Percentiles rank a stretch among this genome's conserved stretches.
Evolutionary conservation across 2,113 vertebrate genomes (phyloP).

Genomic region (Procapra przewalskii): DNA sequence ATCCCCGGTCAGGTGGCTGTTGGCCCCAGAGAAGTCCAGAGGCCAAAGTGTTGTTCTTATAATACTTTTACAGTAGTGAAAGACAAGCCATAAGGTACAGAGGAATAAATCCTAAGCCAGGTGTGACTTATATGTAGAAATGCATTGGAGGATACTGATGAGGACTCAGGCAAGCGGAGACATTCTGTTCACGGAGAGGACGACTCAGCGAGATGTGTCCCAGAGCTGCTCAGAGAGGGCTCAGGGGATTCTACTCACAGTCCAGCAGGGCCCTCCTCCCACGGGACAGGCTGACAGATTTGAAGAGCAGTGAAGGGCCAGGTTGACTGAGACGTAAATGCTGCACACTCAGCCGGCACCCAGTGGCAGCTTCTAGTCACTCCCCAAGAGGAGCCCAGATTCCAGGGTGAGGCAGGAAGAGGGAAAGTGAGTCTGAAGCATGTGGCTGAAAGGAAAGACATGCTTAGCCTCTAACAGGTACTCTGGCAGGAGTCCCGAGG

Average conservation of each 20-base stretch:
- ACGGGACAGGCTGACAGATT: too few species aligned
- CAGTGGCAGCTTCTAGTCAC: background rate
- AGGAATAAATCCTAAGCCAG: background rate
- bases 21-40: background rate
- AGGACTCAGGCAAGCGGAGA: background rate
- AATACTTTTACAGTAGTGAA: background rate
- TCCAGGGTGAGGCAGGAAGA: background rate
- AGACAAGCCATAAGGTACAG: background rate
- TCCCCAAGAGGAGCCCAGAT: background rate
- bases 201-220: background rate
- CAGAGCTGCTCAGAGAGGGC: background rate
- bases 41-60: background rate
- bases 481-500: background rate
- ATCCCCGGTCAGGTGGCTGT: background rate
- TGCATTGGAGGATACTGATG: background rate
- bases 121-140: background rate
- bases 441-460: background rate
- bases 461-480: background rate
- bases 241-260: background rate
- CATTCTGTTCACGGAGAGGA: background rate
- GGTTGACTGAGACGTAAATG: background rate
- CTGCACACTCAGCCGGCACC: background rate
- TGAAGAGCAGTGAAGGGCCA: background rate
- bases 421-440: background rate
- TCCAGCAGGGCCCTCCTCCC: background rate